Evolutionary conservation across 2,113 vertebrate genomes (phyloP).

Genomic region (Calidris pygmaea): DNA sequence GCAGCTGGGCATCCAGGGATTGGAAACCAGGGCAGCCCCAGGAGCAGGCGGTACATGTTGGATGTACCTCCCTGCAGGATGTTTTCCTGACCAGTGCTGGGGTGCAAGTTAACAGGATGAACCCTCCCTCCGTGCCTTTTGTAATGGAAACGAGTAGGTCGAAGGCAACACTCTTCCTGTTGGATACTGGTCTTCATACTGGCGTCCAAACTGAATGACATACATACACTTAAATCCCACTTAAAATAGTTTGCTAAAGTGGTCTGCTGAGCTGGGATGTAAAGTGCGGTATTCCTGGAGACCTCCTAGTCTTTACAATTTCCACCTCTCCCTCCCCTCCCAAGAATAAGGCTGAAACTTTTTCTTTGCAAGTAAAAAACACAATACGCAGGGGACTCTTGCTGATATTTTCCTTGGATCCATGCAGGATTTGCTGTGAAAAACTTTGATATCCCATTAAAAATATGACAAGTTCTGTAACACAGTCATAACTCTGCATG

Average conservation of each 20-base stretch:
- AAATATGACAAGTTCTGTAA: background rate
- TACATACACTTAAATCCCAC: background rate
- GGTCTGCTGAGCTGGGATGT: background rate
- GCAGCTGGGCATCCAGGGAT: background rate
- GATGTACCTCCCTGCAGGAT: background rate
- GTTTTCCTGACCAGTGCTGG: background rate
- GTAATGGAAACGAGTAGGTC: background rate
- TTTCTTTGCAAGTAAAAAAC: background rate
- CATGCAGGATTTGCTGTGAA: background rate
- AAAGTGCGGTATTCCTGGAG: background rate
- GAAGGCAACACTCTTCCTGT: background rate
- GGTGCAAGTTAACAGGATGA: background rate
- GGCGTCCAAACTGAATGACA: background rate
- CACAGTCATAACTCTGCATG: background rate
- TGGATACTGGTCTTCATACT: background rate
- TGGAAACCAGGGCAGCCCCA: fast-evolving
- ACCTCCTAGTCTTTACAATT: background rate
- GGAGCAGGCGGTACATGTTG: fast-evolving
- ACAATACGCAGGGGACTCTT: background rate
- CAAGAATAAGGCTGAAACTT: background rate
- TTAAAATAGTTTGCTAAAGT: background rate
- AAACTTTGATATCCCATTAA: background rate
- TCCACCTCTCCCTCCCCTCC: background rate
- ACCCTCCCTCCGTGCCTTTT: constrained; percentile 25
- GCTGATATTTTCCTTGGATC: background rate